A percentile compares a stretch with the other conserved stretches of the same genome.
phyloP scores from a whole-genome alignment of 1,140 invertebrate species.

The Cyrtorhinus lividipennis region DNA sequence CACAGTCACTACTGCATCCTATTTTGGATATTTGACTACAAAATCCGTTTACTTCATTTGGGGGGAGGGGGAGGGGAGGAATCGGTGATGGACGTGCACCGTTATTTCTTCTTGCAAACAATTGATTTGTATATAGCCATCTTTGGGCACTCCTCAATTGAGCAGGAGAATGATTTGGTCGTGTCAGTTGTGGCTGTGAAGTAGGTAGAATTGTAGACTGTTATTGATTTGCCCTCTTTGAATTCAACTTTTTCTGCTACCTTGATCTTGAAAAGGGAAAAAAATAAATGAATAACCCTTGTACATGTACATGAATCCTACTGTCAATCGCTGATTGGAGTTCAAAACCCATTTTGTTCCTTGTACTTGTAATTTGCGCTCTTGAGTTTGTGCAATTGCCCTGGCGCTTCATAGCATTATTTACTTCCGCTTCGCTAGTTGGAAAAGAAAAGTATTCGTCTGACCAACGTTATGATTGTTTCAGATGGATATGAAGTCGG shows the following conservation, averaged over 20 bases:
- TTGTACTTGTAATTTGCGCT: neutral
- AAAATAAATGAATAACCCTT: no score
- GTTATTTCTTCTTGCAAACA: slow-evolving; percentile 14
- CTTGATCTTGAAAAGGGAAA: no score
- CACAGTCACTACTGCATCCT: slow-evolving; percentile 25
- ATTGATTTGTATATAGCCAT: no score
- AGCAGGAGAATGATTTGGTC: no score
- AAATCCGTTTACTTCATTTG: no score
- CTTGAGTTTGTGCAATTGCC: slow-evolving; percentile 1
- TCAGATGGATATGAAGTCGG: slow-evolving; percentile 86
- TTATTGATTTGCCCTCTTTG: no score
- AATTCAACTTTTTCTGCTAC: no score
- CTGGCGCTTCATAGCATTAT: neutral
- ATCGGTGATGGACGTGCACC: slow-evolving; percentile 22
- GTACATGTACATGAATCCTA: no score
- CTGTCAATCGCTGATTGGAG: neutral
- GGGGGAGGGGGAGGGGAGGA: no score
- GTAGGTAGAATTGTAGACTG: neutral
- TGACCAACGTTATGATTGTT: slow-evolving; percentile 35
- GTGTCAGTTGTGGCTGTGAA: slow-evolving; percentile 20
- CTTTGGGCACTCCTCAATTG: no score
- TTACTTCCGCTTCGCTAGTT: slow-evolving; percentile 17
- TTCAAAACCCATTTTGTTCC: no score
- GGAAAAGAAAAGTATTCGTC: slow-evolving; percentile 21
- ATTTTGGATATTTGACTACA: neutral